These are phyloP conservation scores for Andrena cerasifolii DNA, from an alignment of 1,140 invertebrate genomes.

Conservation along the genomic window DNA sequence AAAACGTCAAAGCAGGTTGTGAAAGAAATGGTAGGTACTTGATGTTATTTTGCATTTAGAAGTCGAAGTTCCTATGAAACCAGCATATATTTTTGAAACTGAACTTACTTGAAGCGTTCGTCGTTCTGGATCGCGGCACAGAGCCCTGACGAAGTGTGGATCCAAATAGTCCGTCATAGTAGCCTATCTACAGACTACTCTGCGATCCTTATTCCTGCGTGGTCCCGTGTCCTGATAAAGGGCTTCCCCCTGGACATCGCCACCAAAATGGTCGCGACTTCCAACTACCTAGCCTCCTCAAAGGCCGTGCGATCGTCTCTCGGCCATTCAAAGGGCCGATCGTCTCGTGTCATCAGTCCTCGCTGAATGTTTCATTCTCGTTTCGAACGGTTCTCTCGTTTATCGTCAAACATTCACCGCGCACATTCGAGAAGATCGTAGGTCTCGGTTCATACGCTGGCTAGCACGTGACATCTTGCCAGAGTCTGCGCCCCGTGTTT, in stretches of 20 bases:
- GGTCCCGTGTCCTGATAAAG: slow-evolving; percentile 41
- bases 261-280: slow-evolving; percentile 29
- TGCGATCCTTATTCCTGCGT: slow-evolving; percentile 54
- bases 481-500: neutral
- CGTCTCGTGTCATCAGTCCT: slow-evolving; percentile 13
- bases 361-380: slow-evolving; percentile 9
- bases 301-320: neutral
- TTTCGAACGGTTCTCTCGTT: slow-evolving; percentile 1
- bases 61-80: too few species aligned
- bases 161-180: slow-evolving; percentile 84
- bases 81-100: too few species aligned
- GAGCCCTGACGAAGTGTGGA: slow-evolving; percentile 85
- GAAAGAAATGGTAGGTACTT: too few species aligned
- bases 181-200: slow-evolving; percentile 68
- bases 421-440: neutral
- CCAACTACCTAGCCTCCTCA: slow-evolving; percentile 4
- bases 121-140: slow-evolving; percentile 85
- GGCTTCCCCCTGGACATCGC: slow-evolving; percentile 56
- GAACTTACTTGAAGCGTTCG: slow-evolving; percentile 84
- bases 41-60: too few species aligned
- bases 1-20: too few species aligned
- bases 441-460: neutral
- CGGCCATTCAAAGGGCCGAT: slow-evolving; percentile 29
- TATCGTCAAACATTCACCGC: neutral
- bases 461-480: neutral